phyloP scores from a whole-genome alignment of 2,113 vertebrate species.

The Excalfactoria chinensis region DNA sequence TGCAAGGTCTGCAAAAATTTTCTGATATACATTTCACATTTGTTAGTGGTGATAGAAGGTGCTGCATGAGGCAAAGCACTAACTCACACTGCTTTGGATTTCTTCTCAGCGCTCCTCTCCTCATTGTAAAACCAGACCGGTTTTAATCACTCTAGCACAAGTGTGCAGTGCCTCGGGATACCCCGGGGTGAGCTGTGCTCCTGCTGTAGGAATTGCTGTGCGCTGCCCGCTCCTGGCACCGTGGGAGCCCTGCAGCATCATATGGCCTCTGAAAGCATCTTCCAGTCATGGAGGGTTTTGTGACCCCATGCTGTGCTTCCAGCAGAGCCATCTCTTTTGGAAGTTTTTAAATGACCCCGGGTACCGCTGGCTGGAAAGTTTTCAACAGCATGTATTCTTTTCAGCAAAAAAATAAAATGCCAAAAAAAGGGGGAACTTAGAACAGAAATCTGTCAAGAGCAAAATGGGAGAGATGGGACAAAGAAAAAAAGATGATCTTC shows the following conservation, averaged over 20 bases:
- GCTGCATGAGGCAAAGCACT: neutral
- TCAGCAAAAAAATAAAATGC: neutral
- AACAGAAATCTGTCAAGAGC: neutral
- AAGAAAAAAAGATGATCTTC: neutral
- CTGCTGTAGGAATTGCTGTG: rapidly evolving
- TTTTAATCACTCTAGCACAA: neutral
- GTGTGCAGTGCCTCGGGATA: neutral
- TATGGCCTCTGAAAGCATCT: neutral
- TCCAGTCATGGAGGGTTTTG: neutral
- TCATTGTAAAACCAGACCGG: neutral
- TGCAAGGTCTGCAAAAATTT: neutral
- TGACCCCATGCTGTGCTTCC: rapidly evolving
- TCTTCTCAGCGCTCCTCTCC: neutral
- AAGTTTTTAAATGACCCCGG: neutral
- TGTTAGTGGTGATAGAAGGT: neutral
- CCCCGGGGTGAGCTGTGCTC: neutral
- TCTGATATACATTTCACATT: neutral
- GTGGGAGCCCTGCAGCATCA: neutral
- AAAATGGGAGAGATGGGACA: neutral
- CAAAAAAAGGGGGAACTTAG: neutral
- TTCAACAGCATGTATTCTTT: neutral
- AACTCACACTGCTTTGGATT: neutral
- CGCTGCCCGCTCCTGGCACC: neutral
- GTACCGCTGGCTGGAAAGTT: neutral
- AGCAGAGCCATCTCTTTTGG: neutral